phyloP scores from a whole-genome alignment of 2,888 invertebrate species.

The Tetropium fuscum region DNA sequence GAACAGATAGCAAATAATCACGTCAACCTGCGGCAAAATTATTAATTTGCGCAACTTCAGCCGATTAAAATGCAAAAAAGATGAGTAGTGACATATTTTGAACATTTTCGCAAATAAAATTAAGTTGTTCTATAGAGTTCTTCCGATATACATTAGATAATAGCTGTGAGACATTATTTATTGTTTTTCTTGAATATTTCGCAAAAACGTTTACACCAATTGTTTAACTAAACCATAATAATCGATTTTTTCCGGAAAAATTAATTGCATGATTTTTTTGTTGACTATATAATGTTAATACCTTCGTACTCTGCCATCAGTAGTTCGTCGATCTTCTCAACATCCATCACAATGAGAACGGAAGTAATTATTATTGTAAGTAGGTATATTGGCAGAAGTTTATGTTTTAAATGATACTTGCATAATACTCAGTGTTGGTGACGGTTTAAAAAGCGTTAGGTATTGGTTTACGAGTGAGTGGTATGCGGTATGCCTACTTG shows the following conservation, averaged over 20 bases:
- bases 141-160: not conserved
- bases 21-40: not conserved
- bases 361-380: constrained; percentile 7
- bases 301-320: not conserved
- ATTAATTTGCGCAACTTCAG: not conserved
- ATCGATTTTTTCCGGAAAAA: constrained; percentile 33
- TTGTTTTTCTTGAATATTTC: constrained; percentile 5
- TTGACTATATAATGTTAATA: constrained; percentile 15
- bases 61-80: not conserved
- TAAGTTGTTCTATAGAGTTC: not conserved
- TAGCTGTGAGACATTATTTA: constrained; percentile 3
- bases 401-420: not conserved
- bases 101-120: not conserved
- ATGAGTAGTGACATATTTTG: not conserved
- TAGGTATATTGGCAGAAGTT: too few relatives aligned
- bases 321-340: not conserved
- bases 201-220: constrained; percentile 6
- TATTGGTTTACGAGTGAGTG: not conserved
- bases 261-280: constrained; percentile 34
- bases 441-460: not conserved
- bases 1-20: not conserved
- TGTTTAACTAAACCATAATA: constrained; percentile 55
- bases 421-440: not conserved
- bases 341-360: constrained; percentile 9
- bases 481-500: too few relatives aligned